Evolutionary conservation across 2,888 invertebrate genomes (phyloP), one percentile per base, ranked within the genome.

Genomic region (Aphrophora alni): DNA sequence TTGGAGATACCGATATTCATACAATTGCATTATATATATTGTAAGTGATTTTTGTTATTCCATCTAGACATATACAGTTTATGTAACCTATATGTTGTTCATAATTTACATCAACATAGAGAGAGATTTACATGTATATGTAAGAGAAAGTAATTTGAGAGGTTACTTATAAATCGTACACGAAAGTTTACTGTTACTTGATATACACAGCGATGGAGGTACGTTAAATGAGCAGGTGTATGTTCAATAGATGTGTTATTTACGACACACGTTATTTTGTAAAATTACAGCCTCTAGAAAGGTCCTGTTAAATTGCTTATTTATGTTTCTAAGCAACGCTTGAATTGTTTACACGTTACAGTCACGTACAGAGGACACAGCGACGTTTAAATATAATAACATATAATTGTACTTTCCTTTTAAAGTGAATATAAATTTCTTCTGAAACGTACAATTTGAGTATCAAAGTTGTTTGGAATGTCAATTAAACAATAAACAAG

Each of bases 271-370:
- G 59, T 21, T 59, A 59, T 59, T 59, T 14, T 59, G 21, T 59
- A 21, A 59, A 59, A 59, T 59, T 59, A 59, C 59, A 21, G 59
- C 59, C 59, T 59, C 21, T 59, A 59, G 59, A 59, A 59, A 59
- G 21, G 59, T 21, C 59, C 59, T 33, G 59, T 59, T 59, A 59
- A 59, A 59, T 59, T 59, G 59, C 59, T 59, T 59, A 59, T 59
- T 59, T 59, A 59, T 59, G 59, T 59, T 59, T n/a, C 59, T 59
- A 59, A 8, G 59, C 59, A 59, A 59, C 59, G 59, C n/a, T n/a
- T n/a, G n/a, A 8, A 59, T 59, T 59, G 59, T 59, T 59, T 59
- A 59, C 59, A 59, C 59, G 59, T 21, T 21, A 59, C n/a, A 3
- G 59, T 59, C 59, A 21, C 44, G 44, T 44, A 17, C 44, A 14